phyloP scores from a whole-genome alignment of 2,113 vertebrate species.

The Corythaeola cristata region DNA sequence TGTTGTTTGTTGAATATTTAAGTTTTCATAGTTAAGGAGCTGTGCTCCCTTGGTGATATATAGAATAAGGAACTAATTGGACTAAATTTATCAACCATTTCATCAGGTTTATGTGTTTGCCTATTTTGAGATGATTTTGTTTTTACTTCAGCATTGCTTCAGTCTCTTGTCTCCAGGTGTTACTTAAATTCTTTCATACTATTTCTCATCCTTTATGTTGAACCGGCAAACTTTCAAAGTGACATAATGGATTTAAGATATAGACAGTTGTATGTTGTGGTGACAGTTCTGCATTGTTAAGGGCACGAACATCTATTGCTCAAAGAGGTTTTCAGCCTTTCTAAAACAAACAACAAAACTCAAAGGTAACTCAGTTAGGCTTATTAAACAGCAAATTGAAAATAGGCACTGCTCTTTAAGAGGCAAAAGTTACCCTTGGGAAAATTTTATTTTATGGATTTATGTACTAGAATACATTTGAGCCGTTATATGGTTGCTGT shows the following conservation, averaged over 20 bases:
- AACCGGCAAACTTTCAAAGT: not conserved
- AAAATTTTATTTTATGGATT: not conserved
- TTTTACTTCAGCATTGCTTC: not conserved
- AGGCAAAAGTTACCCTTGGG: not conserved
- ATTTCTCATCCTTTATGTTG: not conserved
- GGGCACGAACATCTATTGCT: not conserved
- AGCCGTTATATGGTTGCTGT: not conserved
- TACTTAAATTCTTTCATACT: not conserved
- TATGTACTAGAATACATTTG: not conserved
- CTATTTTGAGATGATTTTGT: not conserved
- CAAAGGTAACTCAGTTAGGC: not conserved
- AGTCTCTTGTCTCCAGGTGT: not conserved
- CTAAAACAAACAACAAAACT: not conserved
- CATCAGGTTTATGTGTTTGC: not conserved
- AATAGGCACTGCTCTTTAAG: not conserved
- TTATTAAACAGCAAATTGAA: not conserved
- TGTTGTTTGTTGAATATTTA: not conserved
- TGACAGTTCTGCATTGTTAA: not conserved
- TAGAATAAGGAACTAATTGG: not conserved
- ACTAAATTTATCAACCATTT: not conserved
- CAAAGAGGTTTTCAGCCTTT: not conserved
- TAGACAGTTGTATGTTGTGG: not conserved
- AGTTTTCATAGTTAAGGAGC: not conserved
- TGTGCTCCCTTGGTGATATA: not conserved
- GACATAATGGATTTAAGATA: not conserved